Percentiles rank a stretch among this genome's conserved stretches.
These are phyloP conservation scores for Phylloscopus whistleri DNA, from an alignment of 2,113 vertebrate species.

Conservation along the genomic window DNA sequence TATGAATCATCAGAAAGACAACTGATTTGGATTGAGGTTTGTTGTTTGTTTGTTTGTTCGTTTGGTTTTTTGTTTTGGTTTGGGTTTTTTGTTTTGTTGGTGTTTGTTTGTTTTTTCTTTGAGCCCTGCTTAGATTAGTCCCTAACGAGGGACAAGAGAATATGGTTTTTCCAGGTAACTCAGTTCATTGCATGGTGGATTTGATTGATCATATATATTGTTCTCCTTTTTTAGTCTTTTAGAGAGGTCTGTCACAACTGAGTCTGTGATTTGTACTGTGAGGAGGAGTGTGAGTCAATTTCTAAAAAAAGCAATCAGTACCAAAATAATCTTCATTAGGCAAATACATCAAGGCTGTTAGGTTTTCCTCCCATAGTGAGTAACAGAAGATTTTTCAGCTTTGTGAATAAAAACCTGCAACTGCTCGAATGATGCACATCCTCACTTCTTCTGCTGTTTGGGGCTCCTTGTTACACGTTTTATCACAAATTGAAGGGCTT, in stretches of 20 bases:
- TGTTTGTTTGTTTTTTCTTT: not conserved
- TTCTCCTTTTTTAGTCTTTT: not conserved
- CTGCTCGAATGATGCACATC: not conserved
- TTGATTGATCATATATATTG: not conserved
- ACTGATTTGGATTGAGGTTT: not conserved
- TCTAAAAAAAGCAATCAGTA: not conserved
- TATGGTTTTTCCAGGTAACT: not conserved
- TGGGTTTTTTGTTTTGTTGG: not conserved
- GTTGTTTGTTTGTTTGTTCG: too few relatives aligned
- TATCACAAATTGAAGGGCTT: not conserved
- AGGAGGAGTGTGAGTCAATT: not conserved
- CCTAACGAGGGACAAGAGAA: not conserved
- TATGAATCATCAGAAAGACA: not conserved
- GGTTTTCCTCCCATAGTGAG: not conserved
- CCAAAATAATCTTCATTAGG: not conserved
- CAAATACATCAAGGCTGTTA: not conserved
- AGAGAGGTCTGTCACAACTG: not conserved
- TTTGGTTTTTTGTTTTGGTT: not conserved
- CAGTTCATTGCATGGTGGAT: not conserved
- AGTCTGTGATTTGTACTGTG: not conserved
- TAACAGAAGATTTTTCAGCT: not conserved
- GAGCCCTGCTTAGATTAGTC: not conserved
- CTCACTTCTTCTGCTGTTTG: not conserved
- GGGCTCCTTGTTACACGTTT: not conserved
- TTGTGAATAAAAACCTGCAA: not conserved